A percentile compares a stretch with the other conserved stretches of the same genome.
phyloP scores from a whole-genome alignment of 2,797 vertebrate species.

The Rhynchotus rufescens region DNA sequence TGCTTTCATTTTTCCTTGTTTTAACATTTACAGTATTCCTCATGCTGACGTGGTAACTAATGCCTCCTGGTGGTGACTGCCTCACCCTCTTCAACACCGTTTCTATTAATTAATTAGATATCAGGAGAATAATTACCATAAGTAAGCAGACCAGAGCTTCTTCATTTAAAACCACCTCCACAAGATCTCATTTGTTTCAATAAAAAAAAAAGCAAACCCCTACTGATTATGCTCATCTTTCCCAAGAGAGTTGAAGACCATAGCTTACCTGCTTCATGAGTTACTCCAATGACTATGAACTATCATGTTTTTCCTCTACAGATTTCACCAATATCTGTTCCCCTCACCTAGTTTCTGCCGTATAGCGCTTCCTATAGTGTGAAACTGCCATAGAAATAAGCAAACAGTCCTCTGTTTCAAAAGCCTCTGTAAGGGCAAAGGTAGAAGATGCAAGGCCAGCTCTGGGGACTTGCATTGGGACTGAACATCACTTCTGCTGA shows the following conservation, averaged over 20 bases:
- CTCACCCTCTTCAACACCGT: background rate
- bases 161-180: background rate
- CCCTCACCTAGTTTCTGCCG: background rate
- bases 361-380: background rate
- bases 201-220: background rate
- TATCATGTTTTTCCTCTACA: background rate
- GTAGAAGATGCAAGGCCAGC: background rate
- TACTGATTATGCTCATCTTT: background rate
- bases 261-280: background rate
- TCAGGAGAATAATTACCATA: slow-evolving; percentile 18
- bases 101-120: slow-evolving; percentile 39
- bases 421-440: background rate
- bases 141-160: background rate
- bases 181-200: slow-evolving; percentile 23
- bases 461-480: background rate
- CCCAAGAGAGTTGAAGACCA: background rate
- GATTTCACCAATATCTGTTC: background rate
- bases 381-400: background rate
- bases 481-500: background rate
- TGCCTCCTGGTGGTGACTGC: background rate
- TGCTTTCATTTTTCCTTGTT: background rate
- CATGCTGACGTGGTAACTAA: background rate
- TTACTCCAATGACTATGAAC: background rate
- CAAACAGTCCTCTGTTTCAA: background rate
- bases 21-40: background rate